These are phyloP conservation scores for Dicyrtoma fusca DNA, from an alignment of 2,888 invertebrate genomes.

Conservation along the genomic window DNA sequence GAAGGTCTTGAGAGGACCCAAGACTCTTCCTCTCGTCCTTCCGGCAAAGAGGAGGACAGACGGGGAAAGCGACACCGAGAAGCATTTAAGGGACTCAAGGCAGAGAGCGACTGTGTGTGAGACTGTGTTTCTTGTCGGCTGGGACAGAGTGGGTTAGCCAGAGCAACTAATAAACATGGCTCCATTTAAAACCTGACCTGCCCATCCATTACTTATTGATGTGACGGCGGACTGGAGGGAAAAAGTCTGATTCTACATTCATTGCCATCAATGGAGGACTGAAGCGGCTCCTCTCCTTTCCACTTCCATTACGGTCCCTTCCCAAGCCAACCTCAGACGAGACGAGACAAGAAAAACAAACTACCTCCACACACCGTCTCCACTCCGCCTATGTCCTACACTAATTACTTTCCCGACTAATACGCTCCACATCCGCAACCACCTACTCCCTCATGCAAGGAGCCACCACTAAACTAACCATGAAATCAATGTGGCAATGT, in stretches of 20 bases:
- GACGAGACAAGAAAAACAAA: background rate
- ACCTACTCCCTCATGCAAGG: no score
- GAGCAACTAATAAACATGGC: background rate
- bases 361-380: background rate
- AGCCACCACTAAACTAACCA: no score
- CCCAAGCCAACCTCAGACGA: background rate
- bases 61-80: background rate
- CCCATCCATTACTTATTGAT: slow-evolving; percentile 11
- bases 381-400: background rate
- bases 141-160: no score
- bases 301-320: slow-evolving; percentile 17
- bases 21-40: background rate
- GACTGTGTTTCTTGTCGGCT: no score
- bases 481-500: no score
- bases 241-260: slow-evolving; percentile 33
- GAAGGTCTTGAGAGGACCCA: background rate
- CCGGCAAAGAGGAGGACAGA: background rate
- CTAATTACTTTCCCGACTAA: no score
- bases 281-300: slow-evolving; percentile 35
- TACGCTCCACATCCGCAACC: no score
- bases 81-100: background rate
- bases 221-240: slow-evolving; percentile 24
- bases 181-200: background rate
- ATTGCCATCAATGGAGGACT: slow-evolving; percentile 39
- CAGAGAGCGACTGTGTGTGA: background rate